Conservation (phyloP, 1,140 invertebrate genomes). For the Metaphire vulgaris region DNA sequence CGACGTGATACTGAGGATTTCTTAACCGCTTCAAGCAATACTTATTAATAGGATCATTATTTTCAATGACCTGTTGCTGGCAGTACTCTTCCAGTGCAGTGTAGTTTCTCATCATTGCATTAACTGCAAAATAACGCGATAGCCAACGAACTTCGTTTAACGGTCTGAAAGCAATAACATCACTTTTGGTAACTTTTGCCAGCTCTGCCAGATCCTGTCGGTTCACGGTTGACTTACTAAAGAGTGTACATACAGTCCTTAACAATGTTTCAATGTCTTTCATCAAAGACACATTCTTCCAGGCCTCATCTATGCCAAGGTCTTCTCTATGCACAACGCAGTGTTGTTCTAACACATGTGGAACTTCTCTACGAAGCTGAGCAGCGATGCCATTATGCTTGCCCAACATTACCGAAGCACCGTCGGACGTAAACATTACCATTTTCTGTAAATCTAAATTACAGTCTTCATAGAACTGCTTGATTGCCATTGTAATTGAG, state of each 20-base stretch:
- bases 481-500: constrained; percentile 14
- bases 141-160: too few relatives aligned
- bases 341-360: background rate
- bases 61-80: too few relatives aligned
- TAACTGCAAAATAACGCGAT: too few relatives aligned
- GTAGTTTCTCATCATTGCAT: too few relatives aligned
- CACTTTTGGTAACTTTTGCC: background rate
- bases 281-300: background rate
- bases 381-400: background rate
- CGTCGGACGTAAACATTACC: too few relatives aligned
- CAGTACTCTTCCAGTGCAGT: too few relatives aligned
- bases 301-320: background rate
- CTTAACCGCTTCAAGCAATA: background rate
- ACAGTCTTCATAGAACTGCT: background rate
- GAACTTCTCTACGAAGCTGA: background rate
- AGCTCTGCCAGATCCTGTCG: background rate
- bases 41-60: too few relatives aligned
- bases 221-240: background rate
- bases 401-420: too few relatives aligned
- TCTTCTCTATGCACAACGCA: background rate
- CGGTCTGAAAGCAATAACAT: background rate
- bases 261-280: background rate
- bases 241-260: background rate
- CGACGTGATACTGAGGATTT: background rate
- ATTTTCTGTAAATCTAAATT: too few relatives aligned